Conservation (phyloP, 2,888 invertebrate genomes). For the Dicranocentrus wangi region DNA sequence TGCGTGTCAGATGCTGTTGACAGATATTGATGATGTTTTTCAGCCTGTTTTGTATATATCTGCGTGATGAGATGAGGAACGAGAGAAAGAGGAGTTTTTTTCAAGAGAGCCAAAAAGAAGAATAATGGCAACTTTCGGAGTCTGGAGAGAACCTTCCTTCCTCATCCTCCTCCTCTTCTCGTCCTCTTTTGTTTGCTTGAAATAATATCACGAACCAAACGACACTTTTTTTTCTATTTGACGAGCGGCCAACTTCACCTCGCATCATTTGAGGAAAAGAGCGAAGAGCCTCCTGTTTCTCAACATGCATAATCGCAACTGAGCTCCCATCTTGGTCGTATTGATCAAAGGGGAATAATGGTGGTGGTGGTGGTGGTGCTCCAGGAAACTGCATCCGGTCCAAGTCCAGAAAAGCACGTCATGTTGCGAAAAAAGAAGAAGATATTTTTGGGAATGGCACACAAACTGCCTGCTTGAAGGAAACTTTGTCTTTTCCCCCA, state of each 20-base stretch:
- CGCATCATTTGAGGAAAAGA: no score
- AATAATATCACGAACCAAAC: constrained; percentile 27
- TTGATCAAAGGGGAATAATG: no score
- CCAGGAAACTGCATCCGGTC: neutral
- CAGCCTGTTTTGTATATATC: constrained; percentile 63
- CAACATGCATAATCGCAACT: no score
- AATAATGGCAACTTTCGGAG: neutral
- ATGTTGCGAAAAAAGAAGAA: no score
- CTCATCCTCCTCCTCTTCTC: constrained; percentile 34
- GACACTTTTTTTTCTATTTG: constrained; percentile 28
- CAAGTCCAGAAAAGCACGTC: no score
- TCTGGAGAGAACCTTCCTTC: constrained; percentile 45
- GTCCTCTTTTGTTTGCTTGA: constrained; percentile 37
- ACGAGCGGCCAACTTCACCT: constrained; percentile 39
- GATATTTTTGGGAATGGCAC: no score
- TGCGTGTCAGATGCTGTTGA: constrained; percentile 72
- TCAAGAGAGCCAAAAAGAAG: constrained; percentile 27
- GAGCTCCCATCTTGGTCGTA: no score
- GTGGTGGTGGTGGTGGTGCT: no score
- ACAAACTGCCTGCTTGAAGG: no score
- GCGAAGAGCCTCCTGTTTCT: no score
- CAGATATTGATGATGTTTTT: constrained; percentile 73
- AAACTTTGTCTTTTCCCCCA: neutral
- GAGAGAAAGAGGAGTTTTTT: constrained; percentile 11
- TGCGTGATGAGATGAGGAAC: constrained; percentile 55